Percentiles rank a stretch among this genome's conserved stretches.
Conservation (phyloP, 2,888 invertebrate genomes). For the Drosophila hamatofila region DNA sequence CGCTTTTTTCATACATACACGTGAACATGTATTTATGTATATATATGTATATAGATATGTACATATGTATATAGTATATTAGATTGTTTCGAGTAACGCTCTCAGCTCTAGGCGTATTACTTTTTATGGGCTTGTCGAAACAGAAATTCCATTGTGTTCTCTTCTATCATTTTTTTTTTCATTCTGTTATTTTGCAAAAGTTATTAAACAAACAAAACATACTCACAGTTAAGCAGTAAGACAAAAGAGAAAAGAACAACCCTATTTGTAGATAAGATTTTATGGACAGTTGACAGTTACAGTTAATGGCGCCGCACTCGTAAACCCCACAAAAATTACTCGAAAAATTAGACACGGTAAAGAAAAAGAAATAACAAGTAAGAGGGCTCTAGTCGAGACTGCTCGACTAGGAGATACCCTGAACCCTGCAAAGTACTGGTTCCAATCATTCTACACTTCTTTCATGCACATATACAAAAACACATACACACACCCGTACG, state of each 20-base stretch:
- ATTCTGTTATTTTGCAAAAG: conserved; percentile 35
- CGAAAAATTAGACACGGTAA: conserved; percentile 49
- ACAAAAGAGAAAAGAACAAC: conserved; percentile 33
- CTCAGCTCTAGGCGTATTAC: conserved; percentile 17
- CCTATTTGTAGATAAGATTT: conserved; percentile 70
- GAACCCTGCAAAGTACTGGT: no score
- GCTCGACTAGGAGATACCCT: no score
- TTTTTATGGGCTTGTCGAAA: conserved; percentile 50
- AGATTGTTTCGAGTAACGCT: conserved; percentile 13
- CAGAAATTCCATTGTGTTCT: conserved; percentile 31
- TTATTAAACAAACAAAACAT: conserved; percentile 42
- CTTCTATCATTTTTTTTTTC: conserved; percentile 7
- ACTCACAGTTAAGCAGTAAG: conserved; percentile 5
- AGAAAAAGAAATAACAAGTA: conserved; percentile 4
- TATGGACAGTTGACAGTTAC: conserved; percentile 71
- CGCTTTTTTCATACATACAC: neutral
- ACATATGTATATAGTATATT: neutral
- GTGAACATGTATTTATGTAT: neutral
- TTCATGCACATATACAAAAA: no score
- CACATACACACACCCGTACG: no score
- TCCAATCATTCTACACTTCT: no score
- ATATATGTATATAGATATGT: neutral
- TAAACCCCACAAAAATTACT: conserved; percentile 62
- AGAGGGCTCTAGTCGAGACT: no score
- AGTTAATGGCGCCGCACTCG: conserved; percentile 72